phyloP scores from a whole-genome alignment of 2,888 invertebrate species.

The Habroteleia sp. region DNA sequence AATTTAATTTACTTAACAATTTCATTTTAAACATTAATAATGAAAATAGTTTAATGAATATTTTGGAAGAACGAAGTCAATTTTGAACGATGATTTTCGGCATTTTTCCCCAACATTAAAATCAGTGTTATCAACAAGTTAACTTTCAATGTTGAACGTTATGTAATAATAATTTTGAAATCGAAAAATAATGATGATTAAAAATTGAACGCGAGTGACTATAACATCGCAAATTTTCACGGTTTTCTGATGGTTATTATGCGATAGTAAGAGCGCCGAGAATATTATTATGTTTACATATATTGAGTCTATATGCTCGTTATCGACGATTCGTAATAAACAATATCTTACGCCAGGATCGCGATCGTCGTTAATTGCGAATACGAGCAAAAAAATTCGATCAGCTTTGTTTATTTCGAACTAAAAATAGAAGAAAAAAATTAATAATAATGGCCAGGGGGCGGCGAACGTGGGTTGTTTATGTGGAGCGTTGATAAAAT shows the following conservation, averaged over 20 bases:
- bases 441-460: constrained; percentile 8
- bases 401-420: constrained; percentile 12
- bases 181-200: too few species aligned
- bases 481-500: constrained; percentile 29
- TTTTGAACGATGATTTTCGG: too few species aligned
- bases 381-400: constrained; percentile 20
- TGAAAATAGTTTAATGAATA: too few species aligned
- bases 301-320: constrained; percentile 16
- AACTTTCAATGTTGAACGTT: too few species aligned
- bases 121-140: too few species aligned
- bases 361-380: constrained; percentile 28
- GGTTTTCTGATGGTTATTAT: constrained; percentile 12
- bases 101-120: too few species aligned
- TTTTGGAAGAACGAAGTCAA: too few species aligned
- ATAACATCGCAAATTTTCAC: constrained; percentile 19
- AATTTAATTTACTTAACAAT: too few species aligned
- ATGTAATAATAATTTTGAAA: too few species aligned
- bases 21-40: too few species aligned
- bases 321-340: constrained; percentile 31
- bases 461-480: constrained; percentile 17
- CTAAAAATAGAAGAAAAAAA: constrained; percentile 25
- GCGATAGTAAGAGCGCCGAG: constrained; percentile 11
- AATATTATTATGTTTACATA: constrained; percentile 8
- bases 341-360: constrained; percentile 22
- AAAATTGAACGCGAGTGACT: too few species aligned